These are phyloP conservation scores for Enhydra lutris DNA, from an alignment of 2,113 vertebrate species.

Conservation along the genomic window DNA sequence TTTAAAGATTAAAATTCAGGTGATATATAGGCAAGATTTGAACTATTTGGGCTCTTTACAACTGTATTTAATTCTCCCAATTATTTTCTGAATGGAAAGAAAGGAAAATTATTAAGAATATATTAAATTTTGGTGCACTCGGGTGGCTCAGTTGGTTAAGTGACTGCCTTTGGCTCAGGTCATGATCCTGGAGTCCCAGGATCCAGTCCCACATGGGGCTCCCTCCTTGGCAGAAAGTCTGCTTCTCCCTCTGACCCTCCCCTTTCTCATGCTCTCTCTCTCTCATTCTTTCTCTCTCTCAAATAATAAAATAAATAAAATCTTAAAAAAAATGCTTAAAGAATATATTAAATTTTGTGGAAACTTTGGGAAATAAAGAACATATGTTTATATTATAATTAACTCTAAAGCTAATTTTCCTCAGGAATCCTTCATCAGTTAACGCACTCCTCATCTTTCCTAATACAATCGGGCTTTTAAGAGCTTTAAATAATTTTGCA, in stretches of 20 bases:
- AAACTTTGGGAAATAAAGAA: neutral
- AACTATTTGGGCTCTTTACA: neutral
- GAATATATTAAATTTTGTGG: neutral
- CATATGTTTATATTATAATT: neutral
- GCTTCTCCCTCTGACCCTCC: too few species aligned
- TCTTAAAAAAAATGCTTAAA: neutral
- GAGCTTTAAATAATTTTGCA: neutral
- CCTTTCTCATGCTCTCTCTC: too few species aligned
- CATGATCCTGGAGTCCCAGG: too few species aligned
- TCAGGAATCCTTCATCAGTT: neutral
- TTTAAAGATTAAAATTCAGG: neutral
- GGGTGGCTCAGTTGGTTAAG: too few species aligned
- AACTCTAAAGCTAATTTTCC: neutral
- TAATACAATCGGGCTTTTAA: neutral
- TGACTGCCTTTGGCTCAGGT: too few species aligned
- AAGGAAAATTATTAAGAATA: neutral
- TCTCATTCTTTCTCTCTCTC: too few species aligned
- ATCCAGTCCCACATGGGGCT: too few species aligned
- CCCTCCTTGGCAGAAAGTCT: too few species aligned
- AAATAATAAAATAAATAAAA: too few species aligned
- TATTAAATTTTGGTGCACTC: neutral
- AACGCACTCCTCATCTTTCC: neutral
- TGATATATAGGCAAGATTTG: neutral
- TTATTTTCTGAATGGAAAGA: neutral
- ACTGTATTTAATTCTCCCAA: neutral